These are phyloP conservation scores for Rhinogobius similis DNA, from an alignment of 2,113 vertebrate genomes.

Conservation along the genomic window DNA sequence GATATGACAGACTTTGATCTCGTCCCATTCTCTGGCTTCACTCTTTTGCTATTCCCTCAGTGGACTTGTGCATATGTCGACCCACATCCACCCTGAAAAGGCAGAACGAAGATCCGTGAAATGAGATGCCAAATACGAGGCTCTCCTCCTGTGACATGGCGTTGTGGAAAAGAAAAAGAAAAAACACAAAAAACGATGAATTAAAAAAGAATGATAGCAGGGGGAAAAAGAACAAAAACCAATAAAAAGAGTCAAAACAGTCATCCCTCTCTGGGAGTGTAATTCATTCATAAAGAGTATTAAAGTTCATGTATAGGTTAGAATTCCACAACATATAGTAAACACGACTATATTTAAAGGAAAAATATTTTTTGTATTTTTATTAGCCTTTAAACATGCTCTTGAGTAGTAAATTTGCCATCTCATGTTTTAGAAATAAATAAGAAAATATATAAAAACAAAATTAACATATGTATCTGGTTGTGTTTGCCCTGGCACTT, in stretches of 20 bases:
- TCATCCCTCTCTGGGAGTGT: constrained; percentile 24
- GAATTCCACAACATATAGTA: no score
- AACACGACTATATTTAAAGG: no score
- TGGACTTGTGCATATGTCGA: constrained; percentile 60
- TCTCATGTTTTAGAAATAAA: no score
- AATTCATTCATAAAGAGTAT: no score
- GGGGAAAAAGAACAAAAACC: constrained; percentile 12
- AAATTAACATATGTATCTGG: no score
- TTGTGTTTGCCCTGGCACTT: no score
- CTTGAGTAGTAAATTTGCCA: no score
- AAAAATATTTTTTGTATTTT: no score
- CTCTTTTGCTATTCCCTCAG: constrained; percentile 41
- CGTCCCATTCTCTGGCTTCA: constrained; percentile 37
- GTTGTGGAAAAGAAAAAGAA: constrained; percentile 1
- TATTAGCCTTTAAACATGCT: no score
- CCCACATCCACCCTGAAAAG: constrained; percentile 59
- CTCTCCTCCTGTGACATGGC: constrained; percentile 34
- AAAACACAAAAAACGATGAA: no score
- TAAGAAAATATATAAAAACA: no score
- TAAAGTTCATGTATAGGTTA: no score
- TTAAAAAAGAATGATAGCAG: constrained; percentile 21
- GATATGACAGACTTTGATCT: constrained; percentile 70
- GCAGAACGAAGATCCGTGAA: constrained; percentile 63
- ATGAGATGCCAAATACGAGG: constrained; percentile 62
- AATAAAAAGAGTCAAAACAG: constrained; percentile 20